Evolutionary conservation across 2,113 vertebrate species (phyloP), one percentile per base, ranked within the genome.

Genomic region (Neotoma lepida): DNA sequence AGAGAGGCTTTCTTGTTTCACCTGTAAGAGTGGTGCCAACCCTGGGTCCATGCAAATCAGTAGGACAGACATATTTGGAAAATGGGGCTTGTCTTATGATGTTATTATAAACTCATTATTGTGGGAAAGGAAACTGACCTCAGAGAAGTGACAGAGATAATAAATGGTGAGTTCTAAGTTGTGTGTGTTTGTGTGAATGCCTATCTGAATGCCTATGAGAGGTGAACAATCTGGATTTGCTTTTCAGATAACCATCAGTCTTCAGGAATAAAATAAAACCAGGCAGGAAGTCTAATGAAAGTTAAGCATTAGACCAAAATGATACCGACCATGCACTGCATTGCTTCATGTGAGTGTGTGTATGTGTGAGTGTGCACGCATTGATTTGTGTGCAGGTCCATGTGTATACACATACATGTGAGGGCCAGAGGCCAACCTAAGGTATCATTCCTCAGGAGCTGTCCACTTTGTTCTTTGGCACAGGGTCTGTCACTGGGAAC

Each of bases 211-310:
- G 73, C 51, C 81, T 92, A 51, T 68, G 49, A 94, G 87, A 95
- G 20, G 78, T 63, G 51, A 94, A 51, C 20, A 81, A 61, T 90
- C 84, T 96, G 63, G 33, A 89, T 96, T 87, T 91, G n/a, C 93
- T 89, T 89, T 95, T 91, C 96, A 95, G 54, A 91, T 97, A 96
- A 71, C 28, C 14, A 95, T 89, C 68, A 88, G 61, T 95, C 61
- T 94, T 78, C 20, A 80, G 26, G 39, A 94, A 90, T 92, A 56
- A 96, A 94, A 96, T 95, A 95, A 95, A 96, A 93, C 35, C 39
- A 90, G 64, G 17, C 35, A 92, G 30, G n/a, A 95, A 92, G 41
- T 71, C 94, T 96, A 92, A 93, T 86, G 88, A 93, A 93, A 96
- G 88, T 94, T 85, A 93, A 78, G 88, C 61, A 91, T 20, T 89